Percentiles rank a stretch among this genome's conserved stretches.
These are phyloP conservation scores for Agrilus mali DNA, from an alignment of 2,888 invertebrate species.

Conservation along the genomic window DNA sequence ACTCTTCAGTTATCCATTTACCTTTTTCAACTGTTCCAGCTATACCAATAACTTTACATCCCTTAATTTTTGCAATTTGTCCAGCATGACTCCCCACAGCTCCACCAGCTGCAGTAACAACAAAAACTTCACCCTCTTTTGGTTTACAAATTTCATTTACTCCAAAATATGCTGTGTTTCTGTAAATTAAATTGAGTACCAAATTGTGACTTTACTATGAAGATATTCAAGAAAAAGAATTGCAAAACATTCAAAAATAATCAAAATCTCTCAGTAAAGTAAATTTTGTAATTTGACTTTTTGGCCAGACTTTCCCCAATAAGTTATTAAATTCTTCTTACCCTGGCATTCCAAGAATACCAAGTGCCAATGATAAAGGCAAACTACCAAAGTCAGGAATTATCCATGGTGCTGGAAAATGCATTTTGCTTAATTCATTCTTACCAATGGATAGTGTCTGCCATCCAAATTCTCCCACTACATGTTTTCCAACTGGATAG, in stretches of 20 bases:
- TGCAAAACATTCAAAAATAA: background rate
- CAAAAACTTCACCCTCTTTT: constrained; percentile 58
- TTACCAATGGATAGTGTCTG: constrained; percentile 43
- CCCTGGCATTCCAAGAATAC: constrained; percentile 62
- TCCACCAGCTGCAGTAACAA: constrained; percentile 63
- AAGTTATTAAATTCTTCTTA: constrained; percentile 24
- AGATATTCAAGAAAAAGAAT: no score
- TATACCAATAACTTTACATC: constrained; percentile 56
- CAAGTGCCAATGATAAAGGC: constrained; percentile 50
- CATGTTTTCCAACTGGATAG: constrained; percentile 50
- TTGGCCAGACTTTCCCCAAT: no score
- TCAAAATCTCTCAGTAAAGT: no score
- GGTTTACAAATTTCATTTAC: constrained; percentile 57
- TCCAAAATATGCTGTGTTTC: constrained; percentile 65
- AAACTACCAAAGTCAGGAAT: constrained; percentile 47
- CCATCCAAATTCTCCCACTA: constrained; percentile 59
- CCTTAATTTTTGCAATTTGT: constrained; percentile 64
- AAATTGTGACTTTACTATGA: background rate
- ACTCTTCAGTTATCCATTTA: constrained; percentile 46
- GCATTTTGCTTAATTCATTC: constrained; percentile 30
- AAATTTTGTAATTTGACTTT: no score
- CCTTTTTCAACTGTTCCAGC: constrained; percentile 61
- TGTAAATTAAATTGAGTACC: constrained; percentile 22
- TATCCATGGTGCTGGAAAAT: constrained; percentile 42
- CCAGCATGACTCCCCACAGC: constrained; percentile 69